Base-by-base conservation (phyloP, 2,888 invertebrate species). In the Leptinotarsa haldemani region DNA sequence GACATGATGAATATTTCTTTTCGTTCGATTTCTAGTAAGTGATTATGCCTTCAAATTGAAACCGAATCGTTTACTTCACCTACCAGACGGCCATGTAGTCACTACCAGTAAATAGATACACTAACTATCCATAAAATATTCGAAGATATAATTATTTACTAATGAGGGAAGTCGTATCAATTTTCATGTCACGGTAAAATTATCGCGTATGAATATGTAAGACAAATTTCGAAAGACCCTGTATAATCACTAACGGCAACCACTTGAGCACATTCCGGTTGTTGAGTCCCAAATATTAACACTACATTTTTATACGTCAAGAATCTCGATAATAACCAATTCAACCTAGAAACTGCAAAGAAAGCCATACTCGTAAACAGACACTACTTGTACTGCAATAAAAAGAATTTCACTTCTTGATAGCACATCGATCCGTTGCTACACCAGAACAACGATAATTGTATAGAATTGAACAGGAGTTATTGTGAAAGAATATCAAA, bases 391-490 rank as follows among this genome's bases (percentile, higher is more conserved):
- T 46, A 65, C 56, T 16, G 22, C 16, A 20, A 69, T 52, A 61
- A 69, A 73, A 73, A 73, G 61, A 73, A 73, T 73, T 73, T 73
- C 73, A 73, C 73, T 73, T 73, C 69, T 69, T 65, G 63, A 65
- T 56, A 52, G 48, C 65, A 65, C 25, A 63, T 69, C 20, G 61
- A 53, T 69, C 73, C 48, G 73, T 73, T 52, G 69, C 61, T 73
- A 58, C 50, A 73, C 50, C 65, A 65, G 69, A 69, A 64, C 13
- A 56, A 18, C 52, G 9, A 52, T n/a, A 56, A 56, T 22, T 13
- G 56, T 22, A 22, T 52, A 15, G 18, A 56, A 20, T 56, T 56
- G 7, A 53, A 16, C 3, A 53, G 20, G 7, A 40, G 40, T 40
- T 9, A 0, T 2, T 40, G 40, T 40, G 40, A 9, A 40, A 40